Conservation (phyloP, 2,797 vertebrate species). For the Pygocentrus nattereri region DNA sequence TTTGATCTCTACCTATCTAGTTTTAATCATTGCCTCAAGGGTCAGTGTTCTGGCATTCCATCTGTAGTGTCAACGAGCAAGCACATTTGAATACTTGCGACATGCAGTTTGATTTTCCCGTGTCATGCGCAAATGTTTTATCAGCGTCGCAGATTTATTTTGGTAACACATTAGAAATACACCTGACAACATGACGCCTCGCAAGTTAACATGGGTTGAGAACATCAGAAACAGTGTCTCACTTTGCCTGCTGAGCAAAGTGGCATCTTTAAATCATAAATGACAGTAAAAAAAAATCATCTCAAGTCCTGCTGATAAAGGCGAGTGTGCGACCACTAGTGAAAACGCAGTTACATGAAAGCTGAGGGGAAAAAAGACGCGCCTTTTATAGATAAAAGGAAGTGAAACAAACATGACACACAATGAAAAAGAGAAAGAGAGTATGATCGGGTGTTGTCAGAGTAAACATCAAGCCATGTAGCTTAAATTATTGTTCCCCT, state of each 20-base stretch:
- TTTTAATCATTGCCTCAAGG: constrained; percentile 50
- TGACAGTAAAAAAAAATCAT: neutral
- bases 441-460: constrained; percentile 1
- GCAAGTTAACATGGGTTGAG: constrained; percentile 8
- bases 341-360: neutral
- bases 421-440: neutral
- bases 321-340: neutral
- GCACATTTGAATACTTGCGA: constrained; percentile 25
- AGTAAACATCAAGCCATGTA: constrained; percentile 20
- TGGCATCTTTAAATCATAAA: constrained; percentile 1
- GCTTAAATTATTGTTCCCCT: constrained; percentile 8
- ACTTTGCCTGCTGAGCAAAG: neutral
- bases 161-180: constrained; percentile 21
- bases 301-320: constrained; percentile 8
- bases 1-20: constrained; percentile 39
- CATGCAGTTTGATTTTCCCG: constrained; percentile 20
- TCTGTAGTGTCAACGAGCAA: constrained; percentile 54
- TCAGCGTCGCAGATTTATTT: constrained; percentile 12
- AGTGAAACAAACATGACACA: neutral
- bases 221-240: neutral
- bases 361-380: neutral
- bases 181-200: constrained; percentile 11
- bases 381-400: neutral
- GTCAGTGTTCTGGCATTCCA: constrained; percentile 58
- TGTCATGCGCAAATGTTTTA: constrained; percentile 3